Base-by-base conservation (phyloP, 1,140 invertebrate genomes). In the Cheumatopsyche charites region DNA sequence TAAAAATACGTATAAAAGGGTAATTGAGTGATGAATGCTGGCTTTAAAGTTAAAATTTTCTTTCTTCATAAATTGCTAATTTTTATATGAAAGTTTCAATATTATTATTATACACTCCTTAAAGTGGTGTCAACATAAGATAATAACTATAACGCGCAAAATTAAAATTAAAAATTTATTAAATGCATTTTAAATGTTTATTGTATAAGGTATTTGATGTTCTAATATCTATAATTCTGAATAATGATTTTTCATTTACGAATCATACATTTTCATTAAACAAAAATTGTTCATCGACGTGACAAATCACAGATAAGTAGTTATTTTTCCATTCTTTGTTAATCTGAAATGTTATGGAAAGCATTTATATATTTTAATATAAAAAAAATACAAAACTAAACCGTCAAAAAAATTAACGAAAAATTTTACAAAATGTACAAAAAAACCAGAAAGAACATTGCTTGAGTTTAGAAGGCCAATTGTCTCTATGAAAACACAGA, bases 81-180 rank as follows among this genome's bases (percentile, higher is more conserved):
- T 19, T 21, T 21, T 55, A 23, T 47, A n/a, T n/a, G 15, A 47
- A 11, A 52, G 2, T 17, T 17, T 17, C 47, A 52, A 52, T 17
- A 45, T 4, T 45, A 15, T n/a, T 19, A 52, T 52, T 19, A 58
- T 21, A 58, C 2, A 58, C 23, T 13, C n/a, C 2, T 0, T 58
- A 58, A 25, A 11, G 11, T 25, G 7, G 12, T 58, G 55, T 58
- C 55, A 58, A 58, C 55, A 0, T 58, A 58, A 58, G 55, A 58
- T 58, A 58, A 25, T 58, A 58, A 58, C 23, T 25, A 1, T 25
- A 58, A 25, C 55, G 55, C 55, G 55, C 55, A 58, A 58, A 58
- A 36, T 9, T 4, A 36, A 36, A 36, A 36, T 36, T 52, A 52
- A 52, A 58, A 25, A 21, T 58, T 1, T 58, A 58, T 25, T 58